Conservation (phyloP, 2,888 invertebrate species). For the Pantelozetes paolii region DNA sequence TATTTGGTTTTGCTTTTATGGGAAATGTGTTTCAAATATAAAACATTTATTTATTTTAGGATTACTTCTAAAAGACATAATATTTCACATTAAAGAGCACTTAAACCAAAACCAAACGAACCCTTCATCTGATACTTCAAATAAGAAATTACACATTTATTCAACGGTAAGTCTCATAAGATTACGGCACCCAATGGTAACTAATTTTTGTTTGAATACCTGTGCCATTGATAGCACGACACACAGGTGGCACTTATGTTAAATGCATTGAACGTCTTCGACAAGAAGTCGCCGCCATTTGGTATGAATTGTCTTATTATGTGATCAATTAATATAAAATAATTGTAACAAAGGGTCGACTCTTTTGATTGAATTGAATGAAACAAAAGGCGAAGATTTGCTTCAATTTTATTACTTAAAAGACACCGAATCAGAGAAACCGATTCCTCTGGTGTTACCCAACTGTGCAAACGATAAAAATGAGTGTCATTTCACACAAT, state of each 20-base stretch:
- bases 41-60: constrained; percentile 16
- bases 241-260: constrained; percentile 37
- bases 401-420: constrained; percentile 40
- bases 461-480: constrained; percentile 3
- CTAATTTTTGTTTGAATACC: neutral
- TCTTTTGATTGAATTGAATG: constrained; percentile 38
- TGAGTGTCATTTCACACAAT: constrained; percentile 19
- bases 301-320: constrained; percentile 11
- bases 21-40: no score
- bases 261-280: constrained; percentile 39
- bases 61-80: constrained; percentile 35
- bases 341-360: constrained; percentile 37
- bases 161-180: constrained; percentile 39
- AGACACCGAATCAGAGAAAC: constrained; percentile 36
- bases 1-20: neutral
- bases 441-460: constrained; percentile 21
- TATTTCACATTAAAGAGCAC: neutral
- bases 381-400: constrained; percentile 12
- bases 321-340: neutral
- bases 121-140: neutral
- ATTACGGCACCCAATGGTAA: neutral
- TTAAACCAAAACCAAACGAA: neutral
- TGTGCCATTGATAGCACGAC: constrained; percentile 38
- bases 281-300: constrained; percentile 36
- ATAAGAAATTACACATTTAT: constrained; percentile 37